A percentile compares a stretch with the other conserved stretches of the same genome.
Evolutionary conservation across 2,888 invertebrate species (phyloP).

Genomic region (Chalcis sispes): DNA sequence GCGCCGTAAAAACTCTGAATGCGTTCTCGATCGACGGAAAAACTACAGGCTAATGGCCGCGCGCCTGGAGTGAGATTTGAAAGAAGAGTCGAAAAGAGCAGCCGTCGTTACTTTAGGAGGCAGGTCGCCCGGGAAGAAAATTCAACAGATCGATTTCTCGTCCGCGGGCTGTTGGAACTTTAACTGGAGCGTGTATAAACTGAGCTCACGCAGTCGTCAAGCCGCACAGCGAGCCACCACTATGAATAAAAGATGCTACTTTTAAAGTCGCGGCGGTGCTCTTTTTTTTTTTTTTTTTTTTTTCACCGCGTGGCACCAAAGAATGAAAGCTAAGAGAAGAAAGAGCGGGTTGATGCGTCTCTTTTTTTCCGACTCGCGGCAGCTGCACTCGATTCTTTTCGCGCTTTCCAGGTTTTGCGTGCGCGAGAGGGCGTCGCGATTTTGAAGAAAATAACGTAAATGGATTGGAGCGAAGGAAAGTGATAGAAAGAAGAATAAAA

Average conservation of each 20-base stretch:
- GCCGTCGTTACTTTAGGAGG: not conserved
- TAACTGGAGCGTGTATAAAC: conserved; percentile 71
- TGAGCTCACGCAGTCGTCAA: conserved; percentile 71
- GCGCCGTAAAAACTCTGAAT: too few species aligned
- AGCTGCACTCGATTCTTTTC: conserved; percentile 30
- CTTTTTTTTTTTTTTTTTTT: too few species aligned
- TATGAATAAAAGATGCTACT: conserved; percentile 72
- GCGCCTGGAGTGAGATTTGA: not conserved
- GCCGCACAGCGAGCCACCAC: conserved; percentile 65
- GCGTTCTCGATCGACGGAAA: too few species aligned
- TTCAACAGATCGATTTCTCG: conserved; percentile 67
- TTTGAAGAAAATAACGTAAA: too few species aligned
- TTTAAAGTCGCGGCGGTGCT: conserved; percentile 62
- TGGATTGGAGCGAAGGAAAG: too few species aligned
- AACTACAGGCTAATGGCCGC: too few species aligned
- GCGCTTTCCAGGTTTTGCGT: conserved; percentile 2
- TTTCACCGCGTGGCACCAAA: too few species aligned
- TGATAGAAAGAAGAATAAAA: too few species aligned
- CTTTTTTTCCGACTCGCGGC: not conserved
- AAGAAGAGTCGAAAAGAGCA: not conserved
- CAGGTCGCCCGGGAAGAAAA: conserved; percentile 54
- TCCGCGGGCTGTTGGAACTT: conserved; percentile 68
- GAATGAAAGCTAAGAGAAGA: too few species aligned
- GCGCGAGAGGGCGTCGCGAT: too few species aligned
- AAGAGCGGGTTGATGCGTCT: too few species aligned